Conservation (phyloP, 2,888 invertebrate species). For the Cephus runcator region DNA sequence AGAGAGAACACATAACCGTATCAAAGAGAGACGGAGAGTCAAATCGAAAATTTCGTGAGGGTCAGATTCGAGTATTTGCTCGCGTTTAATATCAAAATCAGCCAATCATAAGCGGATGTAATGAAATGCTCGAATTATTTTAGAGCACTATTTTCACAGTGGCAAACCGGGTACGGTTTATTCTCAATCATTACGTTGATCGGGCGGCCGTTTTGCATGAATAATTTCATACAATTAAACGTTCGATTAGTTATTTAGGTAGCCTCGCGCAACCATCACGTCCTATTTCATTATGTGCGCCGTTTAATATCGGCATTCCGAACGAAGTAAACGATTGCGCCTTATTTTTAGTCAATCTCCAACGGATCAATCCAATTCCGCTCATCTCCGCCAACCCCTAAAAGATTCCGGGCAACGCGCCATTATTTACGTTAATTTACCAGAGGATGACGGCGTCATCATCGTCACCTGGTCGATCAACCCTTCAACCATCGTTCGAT, state of each 20-base stretch:
- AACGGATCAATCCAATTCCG: not conserved
- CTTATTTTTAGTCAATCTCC: not conserved
- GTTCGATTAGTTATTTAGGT: conserved; percentile 23
- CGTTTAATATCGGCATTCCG: not conserved
- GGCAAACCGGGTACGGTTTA: conserved; percentile 19
- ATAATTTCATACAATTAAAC: conserved; percentile 32
- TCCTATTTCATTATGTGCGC: not conserved
- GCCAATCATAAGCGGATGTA: conserved; percentile 44
- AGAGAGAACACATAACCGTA: conserved; percentile 17
- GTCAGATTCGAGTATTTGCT: conserved; percentile 24
- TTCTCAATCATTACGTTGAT: conserved; percentile 34
- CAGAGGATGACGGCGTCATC: not conserved
- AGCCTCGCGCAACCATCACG: not conserved
- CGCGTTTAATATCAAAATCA: conserved; percentile 47
- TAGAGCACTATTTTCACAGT: conserved; percentile 8
- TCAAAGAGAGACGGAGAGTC: not conserved
- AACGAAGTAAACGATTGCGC: not conserved
- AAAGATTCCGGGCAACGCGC: conserved; percentile 9
- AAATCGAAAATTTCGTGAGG: not conserved
- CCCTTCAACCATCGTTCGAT: not conserved
- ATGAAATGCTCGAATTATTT: conserved; percentile 47
- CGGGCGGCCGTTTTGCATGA: conserved; percentile 24
- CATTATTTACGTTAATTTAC: not conserved
- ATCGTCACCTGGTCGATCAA: not conserved
- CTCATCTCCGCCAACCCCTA: conserved; percentile 27